Evolutionary conservation across 2,113 vertebrate species (phyloP), one percentile per base, ranked within the genome.

Genomic region (Vireo altiloquus): DNA sequence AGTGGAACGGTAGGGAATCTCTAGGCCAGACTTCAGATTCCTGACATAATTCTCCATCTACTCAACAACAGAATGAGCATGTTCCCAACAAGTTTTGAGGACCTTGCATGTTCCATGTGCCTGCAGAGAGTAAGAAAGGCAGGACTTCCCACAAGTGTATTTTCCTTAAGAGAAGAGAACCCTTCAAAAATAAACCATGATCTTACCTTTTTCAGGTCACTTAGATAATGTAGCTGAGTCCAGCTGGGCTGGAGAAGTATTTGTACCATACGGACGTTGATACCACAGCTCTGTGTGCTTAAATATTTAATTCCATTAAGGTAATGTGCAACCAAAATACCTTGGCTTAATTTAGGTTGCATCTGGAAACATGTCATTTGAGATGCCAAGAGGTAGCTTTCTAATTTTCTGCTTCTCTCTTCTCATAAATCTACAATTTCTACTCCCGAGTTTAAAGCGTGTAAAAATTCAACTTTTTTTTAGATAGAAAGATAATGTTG

Each of bases 31-130:
- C 27, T 82, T 71, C 40, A 74, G 79, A 90, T 96, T 94, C 75
- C 88, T 90, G 88, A 33, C 61, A 87, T 86, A 93, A 90, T 90
- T 97, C 40, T 79, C 69, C 84, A 77, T 79, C 84, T 84, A 47
- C 79, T 82, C 50, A 68, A 15, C 30, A 28, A 25, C 50, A 78
- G 75, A 39, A 11, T 4, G 68, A 83, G 65, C 82, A 8, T 0
- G 12, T 91, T 90, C 82, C 83, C 46, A 49, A 75, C 56, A 64
- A 14, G 60, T 49, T 7, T 74, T 0, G 3, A 87, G 14, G 79
- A 84, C 1, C 3, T 21, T 64, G 30, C 42, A 54, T 9, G 15
- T 53, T 60, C 46, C 50, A 10, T 18, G 11, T 6, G 28, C 42
- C 24, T 49, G 31, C 20, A 19, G 77, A n/a, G 60, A 57, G 13